Evolutionary conservation across 2,888 invertebrate genomes (phyloP).

Genomic region (Alloscopus bannaensis): DNA sequence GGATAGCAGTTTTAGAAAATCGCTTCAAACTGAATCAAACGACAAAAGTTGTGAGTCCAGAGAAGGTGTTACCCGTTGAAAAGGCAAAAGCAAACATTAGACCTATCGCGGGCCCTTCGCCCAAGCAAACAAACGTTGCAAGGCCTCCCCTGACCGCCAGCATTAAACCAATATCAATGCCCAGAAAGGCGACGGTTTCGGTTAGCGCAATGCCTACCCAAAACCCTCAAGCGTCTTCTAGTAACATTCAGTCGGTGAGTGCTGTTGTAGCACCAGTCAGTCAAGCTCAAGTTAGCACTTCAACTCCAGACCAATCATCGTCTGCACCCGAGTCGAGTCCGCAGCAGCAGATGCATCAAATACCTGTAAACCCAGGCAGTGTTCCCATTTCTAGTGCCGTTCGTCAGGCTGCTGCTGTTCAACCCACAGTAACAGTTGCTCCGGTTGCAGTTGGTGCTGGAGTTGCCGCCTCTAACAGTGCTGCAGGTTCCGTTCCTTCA

Average conservation of each 20-base stretch:
- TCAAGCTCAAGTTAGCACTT: slow-evolving; percentile 72
- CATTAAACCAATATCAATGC: slow-evolving; percentile 91
- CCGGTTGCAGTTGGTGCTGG: slow-evolving; percentile 51
- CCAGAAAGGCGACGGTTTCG: slow-evolving; percentile 73
- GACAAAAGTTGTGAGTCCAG: slow-evolving; percentile 54
- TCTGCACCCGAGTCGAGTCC: slow-evolving; percentile 57
- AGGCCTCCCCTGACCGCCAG: slow-evolving; percentile 86
- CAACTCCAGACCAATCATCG: slow-evolving; percentile 71
- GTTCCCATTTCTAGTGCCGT: slow-evolving; percentile 36
- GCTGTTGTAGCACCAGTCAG: slow-evolving; percentile 71
- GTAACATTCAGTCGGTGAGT: slow-evolving; percentile 48
- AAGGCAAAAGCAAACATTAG: slow-evolving; percentile 93
- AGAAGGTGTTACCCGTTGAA: slow-evolving; percentile 58
- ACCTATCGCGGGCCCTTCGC: slow-evolving; percentile 87
- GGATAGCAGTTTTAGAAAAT: slow-evolving; percentile 73
- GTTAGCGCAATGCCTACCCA: slow-evolving; percentile 64
- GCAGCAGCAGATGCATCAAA: slow-evolving; percentile 57
- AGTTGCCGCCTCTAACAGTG: slow-evolving; percentile 42
- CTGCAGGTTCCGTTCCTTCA: slow-evolving; percentile 16
- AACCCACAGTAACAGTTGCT: slow-evolving; percentile 63
- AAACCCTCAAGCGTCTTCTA: slow-evolving; percentile 55
- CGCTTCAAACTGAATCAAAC: slow-evolving; percentile 73
- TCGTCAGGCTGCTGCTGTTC: slow-evolving; percentile 54
- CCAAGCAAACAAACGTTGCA: slow-evolving; percentile 53
- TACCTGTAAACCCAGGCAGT: slow-evolving; percentile 27